A percentile compares a stretch with the other conserved stretches of the same genome.
Conservation (phyloP, 2,113 vertebrate species). For the Actenoides lindsayi region DNA sequence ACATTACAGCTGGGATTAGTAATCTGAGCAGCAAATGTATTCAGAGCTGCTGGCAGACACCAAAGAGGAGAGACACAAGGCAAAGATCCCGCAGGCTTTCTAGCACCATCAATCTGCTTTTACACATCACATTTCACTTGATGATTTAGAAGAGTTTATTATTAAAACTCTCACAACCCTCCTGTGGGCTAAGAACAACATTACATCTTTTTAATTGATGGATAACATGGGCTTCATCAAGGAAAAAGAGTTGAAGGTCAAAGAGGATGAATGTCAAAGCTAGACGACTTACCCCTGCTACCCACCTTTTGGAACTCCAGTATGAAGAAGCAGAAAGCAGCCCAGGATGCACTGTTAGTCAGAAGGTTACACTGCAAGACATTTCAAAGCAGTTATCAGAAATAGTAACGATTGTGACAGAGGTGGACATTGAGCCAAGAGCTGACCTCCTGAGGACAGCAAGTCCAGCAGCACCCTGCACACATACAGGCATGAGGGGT, state of each 20-base stretch:
- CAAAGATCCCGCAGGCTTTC: background rate
- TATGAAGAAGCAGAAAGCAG: background rate
- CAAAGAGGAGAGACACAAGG: background rate
- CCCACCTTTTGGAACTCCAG: background rate
- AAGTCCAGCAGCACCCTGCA: background rate
- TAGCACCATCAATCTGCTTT: background rate
- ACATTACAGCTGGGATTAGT: background rate
- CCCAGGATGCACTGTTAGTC: background rate
- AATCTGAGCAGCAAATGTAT: background rate
- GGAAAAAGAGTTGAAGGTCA: background rate
- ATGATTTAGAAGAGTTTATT: background rate
- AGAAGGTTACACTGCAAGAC: background rate
- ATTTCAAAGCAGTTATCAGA: background rate
- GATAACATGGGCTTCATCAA: background rate
- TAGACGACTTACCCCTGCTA: background rate
- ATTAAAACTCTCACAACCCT: background rate
- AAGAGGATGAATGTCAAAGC: background rate
- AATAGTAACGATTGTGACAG: background rate
- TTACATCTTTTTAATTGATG: background rate
- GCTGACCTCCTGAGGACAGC: background rate
- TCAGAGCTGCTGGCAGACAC: background rate
- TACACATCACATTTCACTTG: background rate
- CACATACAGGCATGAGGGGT: accelerated
- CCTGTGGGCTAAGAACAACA: background rate
- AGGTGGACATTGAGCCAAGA: background rate